A percentile compares a stretch with the other conserved stretches of the same genome.
Evolutionary conservation across 1,140 invertebrate genomes (phyloP).

Genomic region (Drosophila quadrilineata): DNA sequence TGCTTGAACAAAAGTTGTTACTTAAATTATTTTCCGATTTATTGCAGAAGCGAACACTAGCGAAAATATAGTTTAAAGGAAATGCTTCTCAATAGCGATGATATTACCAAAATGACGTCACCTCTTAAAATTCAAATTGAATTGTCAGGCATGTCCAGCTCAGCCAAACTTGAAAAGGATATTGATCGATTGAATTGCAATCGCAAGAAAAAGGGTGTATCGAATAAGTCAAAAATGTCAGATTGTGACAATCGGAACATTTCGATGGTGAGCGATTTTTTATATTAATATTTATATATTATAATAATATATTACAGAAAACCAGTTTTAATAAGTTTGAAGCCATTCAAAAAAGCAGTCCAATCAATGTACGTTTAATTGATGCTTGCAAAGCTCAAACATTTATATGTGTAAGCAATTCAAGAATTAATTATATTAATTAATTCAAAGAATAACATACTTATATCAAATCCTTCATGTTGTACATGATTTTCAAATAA

Average conservation of each 20-base stretch:
- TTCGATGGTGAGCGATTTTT: conserved; percentile 44
- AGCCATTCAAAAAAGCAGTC: conserved; percentile 86
- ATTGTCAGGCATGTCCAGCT: no score
- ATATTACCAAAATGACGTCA: no score
- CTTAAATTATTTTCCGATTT: no score
- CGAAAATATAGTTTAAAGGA: no score
- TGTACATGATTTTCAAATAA: not conserved
- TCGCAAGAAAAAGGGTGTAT: conserved; percentile 29
- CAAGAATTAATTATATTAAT: conserved; percentile 40
- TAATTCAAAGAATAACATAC: no score
- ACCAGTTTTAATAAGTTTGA: conserved; percentile 90
- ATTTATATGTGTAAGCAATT: conserved; percentile 85
- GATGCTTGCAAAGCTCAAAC: conserved; percentile 87
- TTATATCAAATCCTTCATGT: conserved; percentile 19
- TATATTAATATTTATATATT: not conserved
- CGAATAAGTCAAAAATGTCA: conserved; percentile 40
- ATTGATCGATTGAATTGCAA: not conserved
- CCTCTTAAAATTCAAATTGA: no score
- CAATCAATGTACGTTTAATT: conserved; percentile 86
- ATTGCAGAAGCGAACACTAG: no score
- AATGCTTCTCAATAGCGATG: no score
- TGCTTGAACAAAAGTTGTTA: no score
- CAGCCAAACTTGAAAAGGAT: no score
- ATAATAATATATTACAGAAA: conserved; percentile 83
- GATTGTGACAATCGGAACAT: conserved; percentile 57